phyloP scores from a whole-genome alignment of 2,888 invertebrate genomes.

The Cylindroiulus punctatus region DNA sequence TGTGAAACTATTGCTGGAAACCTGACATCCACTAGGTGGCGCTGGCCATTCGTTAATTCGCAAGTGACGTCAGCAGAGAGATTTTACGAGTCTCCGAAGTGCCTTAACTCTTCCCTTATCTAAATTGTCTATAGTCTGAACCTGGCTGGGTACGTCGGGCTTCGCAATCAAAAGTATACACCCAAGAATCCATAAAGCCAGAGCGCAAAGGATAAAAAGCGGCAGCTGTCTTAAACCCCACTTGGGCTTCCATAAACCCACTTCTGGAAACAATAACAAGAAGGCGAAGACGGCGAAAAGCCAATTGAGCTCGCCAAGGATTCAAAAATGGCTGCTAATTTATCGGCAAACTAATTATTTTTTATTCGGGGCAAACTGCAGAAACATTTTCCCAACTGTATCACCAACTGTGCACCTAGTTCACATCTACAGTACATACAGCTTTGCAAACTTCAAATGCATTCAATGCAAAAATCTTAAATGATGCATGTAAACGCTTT shows the following conservation, averaged over 20 bases:
- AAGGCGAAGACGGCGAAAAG: not conserved
- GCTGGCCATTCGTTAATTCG: not conserved
- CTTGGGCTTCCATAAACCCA: not conserved
- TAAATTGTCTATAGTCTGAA: not conserved
- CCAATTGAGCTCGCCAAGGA: not conserved
- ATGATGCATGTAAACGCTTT: too few species aligned
- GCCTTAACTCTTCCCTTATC: conserved; percentile 27
- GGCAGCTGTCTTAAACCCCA: conserved; percentile 38
- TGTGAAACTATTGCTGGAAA: too few species aligned
- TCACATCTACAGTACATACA: too few species aligned
- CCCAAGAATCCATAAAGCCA: not conserved
- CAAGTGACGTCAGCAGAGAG: not conserved
- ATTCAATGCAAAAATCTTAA: too few species aligned
- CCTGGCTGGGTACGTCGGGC: not conserved
- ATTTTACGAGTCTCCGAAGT: not conserved
- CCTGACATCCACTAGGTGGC: not conserved
- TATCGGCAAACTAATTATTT: not conserved
- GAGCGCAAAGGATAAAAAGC: conserved; percentile 6
- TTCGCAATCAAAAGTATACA: not conserved
- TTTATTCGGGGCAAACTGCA: too few species aligned
- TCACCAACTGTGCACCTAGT: too few species aligned
- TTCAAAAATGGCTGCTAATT: conserved; percentile 10
- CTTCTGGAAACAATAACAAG: conserved; percentile 36
- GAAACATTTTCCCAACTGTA: too few species aligned
- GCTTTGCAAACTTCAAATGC: too few species aligned